Conservation (phyloP, 2,797 vertebrate genomes). For the Sebastes oblongus region DNA sequence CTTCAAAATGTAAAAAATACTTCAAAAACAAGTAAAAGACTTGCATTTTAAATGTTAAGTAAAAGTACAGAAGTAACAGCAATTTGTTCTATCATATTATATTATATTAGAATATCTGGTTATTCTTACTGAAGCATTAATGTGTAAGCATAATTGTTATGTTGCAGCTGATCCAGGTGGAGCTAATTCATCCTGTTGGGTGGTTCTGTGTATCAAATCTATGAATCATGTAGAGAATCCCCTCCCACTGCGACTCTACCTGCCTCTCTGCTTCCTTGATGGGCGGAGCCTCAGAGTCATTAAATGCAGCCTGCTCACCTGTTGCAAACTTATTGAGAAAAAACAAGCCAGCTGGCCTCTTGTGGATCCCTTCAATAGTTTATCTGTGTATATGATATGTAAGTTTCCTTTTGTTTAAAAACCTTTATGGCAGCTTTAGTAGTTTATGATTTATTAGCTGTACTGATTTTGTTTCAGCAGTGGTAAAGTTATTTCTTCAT, state of each 20-base stretch:
- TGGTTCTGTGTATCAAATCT: not conserved
- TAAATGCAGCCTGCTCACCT: not conserved
- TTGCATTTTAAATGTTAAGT: not conserved
- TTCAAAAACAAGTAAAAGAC: not conserved
- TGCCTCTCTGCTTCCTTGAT: not conserved
- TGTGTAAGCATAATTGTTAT: not conserved
- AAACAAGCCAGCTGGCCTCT: not conserved
- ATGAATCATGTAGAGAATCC: not conserved
- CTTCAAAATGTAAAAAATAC: not conserved
- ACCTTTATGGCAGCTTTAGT: not conserved
- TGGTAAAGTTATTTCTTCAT: not conserved
- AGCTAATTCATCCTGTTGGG: not conserved
- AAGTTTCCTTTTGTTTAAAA: not conserved
- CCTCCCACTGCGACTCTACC: not conserved
- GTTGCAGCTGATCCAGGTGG: not conserved
- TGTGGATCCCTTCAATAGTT: not conserved
- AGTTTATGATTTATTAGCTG: not conserved
- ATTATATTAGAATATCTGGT: not conserved
- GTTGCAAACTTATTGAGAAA: not conserved
- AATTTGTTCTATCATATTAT: not conserved
- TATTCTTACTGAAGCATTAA: not conserved
- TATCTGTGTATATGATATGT: not conserved
- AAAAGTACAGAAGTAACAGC: not conserved
- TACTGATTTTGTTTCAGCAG: not conserved
- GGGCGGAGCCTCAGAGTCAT: not conserved